These are phyloP conservation scores for Patella caerulea DNA, from an alignment of 2,888 invertebrate genomes.

Conservation along the genomic window DNA sequence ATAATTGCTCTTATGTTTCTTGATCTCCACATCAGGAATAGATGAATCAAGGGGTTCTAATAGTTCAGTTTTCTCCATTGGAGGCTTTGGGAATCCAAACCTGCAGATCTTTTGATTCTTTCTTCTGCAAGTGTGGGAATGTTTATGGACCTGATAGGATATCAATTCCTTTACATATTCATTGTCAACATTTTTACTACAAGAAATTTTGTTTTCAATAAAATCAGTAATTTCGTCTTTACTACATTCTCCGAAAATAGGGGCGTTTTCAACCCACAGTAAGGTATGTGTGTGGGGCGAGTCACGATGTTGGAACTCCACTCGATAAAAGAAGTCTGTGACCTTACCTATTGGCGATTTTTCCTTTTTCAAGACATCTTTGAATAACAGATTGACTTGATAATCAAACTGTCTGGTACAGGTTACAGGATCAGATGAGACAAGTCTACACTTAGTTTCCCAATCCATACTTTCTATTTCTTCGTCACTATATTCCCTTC, in stretches of 20 bases:
- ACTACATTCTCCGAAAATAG: slow-evolving; percentile 30
- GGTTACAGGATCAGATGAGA: slow-evolving; percentile 47
- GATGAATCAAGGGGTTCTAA: slow-evolving; percentile 14
- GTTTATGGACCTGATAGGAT: slow-evolving; percentile 30
- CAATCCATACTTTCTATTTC: too few species aligned
- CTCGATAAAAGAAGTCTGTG: slow-evolving; percentile 41
- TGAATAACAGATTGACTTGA: slow-evolving; percentile 38
- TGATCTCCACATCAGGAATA: not conserved
- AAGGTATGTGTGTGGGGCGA: slow-evolving; percentile 46
- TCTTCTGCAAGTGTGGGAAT: slow-evolving; percentile 30
- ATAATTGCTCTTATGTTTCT: not conserved
- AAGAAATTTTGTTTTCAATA: slow-evolving; percentile 31
- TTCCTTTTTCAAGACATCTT: slow-evolving; percentile 16
- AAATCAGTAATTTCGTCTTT: slow-evolving; percentile 33
- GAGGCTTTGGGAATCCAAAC: slow-evolving; percentile 14
- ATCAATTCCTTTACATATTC: slow-evolving; percentile 21
- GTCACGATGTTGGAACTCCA: slow-evolving; percentile 48
- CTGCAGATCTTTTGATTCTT: not conserved
- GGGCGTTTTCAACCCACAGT: slow-evolving; percentile 40
- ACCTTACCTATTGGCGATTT: slow-evolving; percentile 40
- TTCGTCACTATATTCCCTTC: too few species aligned
- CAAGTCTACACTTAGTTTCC: too few species aligned
- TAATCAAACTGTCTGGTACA: slow-evolving; percentile 47
- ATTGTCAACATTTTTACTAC: slow-evolving; percentile 32
- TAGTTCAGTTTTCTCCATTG: slow-evolving; percentile 8